Evolutionary conservation across 2,797 vertebrate genomes (phyloP).

Genomic region (Crenuchus spilurus): DNA sequence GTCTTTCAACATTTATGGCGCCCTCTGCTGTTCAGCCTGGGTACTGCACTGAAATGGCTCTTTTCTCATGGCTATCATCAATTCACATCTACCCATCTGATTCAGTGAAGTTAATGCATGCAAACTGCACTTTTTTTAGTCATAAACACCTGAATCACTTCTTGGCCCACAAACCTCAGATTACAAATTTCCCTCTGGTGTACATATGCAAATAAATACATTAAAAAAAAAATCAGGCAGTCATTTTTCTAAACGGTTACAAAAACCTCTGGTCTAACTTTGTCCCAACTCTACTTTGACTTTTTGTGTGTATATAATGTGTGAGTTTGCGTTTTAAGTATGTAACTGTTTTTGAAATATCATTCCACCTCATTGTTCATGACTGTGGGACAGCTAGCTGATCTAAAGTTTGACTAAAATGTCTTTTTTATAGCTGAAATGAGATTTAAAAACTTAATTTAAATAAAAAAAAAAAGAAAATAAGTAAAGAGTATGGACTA

Average conservation of each 20-base stretch:
- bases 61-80: background rate
- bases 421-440: constrained; percentile 35
- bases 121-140: constrained; percentile 40
- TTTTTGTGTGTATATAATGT: constrained; percentile 24
- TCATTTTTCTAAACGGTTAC: constrained; percentile 27
- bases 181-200: constrained; percentile 33
- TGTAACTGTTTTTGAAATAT: constrained; percentile 17
- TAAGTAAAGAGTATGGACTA: constrained; percentile 15
- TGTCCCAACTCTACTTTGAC: constrained; percentile 20
- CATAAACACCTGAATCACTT: constrained; percentile 24
- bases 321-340: constrained; percentile 37
- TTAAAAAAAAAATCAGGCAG: background rate
- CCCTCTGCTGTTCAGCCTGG: constrained; percentile 64
- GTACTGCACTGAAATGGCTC: constrained; percentile 28
- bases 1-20: too few relatives aligned
- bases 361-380: constrained; percentile 43
- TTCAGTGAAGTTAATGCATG: constrained; percentile 3
- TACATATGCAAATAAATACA: constrained; percentile 29
- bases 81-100: background rate
- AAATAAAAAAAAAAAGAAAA: constrained; percentile 21
- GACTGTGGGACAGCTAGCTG: constrained; percentile 25
- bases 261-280: constrained; percentile 3
- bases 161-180: constrained; percentile 3
- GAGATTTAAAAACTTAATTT: constrained; percentile 10
- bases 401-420: constrained; percentile 32